A percentile compares a stretch with the other conserved stretches of the same genome.
Conservation (phyloP, 1,140 invertebrate species). For the Plutomurus gul region DNA sequence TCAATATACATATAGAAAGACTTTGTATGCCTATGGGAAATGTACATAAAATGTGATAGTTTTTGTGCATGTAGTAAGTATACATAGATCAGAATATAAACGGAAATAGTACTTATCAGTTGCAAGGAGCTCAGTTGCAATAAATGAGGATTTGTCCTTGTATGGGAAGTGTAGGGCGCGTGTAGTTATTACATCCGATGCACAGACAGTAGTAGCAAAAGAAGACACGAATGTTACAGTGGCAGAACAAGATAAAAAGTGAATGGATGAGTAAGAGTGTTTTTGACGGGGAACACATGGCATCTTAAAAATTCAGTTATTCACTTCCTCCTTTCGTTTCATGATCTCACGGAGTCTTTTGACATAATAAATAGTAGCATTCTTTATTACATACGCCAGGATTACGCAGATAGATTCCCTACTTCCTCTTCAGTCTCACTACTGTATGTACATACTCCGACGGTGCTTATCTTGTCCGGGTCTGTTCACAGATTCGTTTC, state of each 20-base stretch:
- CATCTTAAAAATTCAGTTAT: slow-evolving; percentile 14
- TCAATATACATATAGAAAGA: too few species aligned
- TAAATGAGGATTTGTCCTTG: too few species aligned
- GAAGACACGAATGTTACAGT: neutral
- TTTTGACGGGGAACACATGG: slow-evolving; percentile 24
- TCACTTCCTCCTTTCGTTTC: neutral
- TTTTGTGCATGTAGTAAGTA: too few species aligned
- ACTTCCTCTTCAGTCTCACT: neutral
- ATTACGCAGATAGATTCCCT: neutral
- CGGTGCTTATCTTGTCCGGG: neutral
- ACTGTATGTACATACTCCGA: neutral
- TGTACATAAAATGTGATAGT: too few species aligned
- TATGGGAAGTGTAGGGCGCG: too few species aligned
- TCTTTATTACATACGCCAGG: slow-evolving; percentile 4
- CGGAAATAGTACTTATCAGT: too few species aligned
- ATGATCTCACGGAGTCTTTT: slow-evolving; percentile 6
- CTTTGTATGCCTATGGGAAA: too few species aligned
- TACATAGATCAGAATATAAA: too few species aligned
- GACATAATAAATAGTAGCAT: slow-evolving; percentile 18
- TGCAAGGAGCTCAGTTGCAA: too few species aligned
- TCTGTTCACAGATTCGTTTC: neutral
- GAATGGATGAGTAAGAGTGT: slow-evolving; percentile 13
- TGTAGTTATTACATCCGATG: too few species aligned
- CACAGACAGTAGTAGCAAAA: too few species aligned
- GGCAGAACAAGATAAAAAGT: neutral